These are phyloP conservation scores for Serilophus lunatus DNA, from an alignment of 2,113 vertebrate species.

Conservation along the genomic window DNA sequence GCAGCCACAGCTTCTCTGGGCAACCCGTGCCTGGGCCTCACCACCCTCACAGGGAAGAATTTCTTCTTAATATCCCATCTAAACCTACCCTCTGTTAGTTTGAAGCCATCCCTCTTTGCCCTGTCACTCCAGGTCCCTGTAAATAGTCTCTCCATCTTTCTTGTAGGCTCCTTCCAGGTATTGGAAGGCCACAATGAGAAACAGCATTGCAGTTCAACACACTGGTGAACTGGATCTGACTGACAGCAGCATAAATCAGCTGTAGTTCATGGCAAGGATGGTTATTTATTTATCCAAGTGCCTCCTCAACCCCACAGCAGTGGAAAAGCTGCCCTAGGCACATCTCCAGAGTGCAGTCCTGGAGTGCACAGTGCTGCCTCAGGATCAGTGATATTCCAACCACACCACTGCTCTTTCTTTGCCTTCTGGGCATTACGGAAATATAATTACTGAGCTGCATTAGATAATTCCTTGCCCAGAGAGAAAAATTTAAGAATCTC, in stretches of 20 bases:
- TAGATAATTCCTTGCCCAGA: background rate
- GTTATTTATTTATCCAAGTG: background rate
- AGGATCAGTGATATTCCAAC: background rate
- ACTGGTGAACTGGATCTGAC: background rate
- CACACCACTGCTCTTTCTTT: background rate
- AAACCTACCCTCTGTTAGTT: background rate
- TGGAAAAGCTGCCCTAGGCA: background rate
- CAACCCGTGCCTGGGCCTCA: background rate
- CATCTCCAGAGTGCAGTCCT: background rate
- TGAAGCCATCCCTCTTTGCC: background rate
- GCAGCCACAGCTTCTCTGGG: background rate
- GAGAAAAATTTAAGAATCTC: background rate
- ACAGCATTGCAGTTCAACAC: background rate
- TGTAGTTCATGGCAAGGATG: background rate
- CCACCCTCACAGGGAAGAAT: rapidly evolving
- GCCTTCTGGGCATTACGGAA: background rate
- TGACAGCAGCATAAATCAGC: background rate
- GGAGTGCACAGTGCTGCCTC: background rate
- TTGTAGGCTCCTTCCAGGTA: background rate
- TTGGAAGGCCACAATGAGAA: background rate
- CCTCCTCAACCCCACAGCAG: background rate
- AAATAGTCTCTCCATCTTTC: background rate
- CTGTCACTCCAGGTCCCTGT: background rate
- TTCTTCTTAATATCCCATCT: background rate
- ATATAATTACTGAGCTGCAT: background rate